These are phyloP conservation scores for Tachysurus fulvidraco DNA, from an alignment of 2,113 vertebrate species.

Conservation along the genomic window DNA sequence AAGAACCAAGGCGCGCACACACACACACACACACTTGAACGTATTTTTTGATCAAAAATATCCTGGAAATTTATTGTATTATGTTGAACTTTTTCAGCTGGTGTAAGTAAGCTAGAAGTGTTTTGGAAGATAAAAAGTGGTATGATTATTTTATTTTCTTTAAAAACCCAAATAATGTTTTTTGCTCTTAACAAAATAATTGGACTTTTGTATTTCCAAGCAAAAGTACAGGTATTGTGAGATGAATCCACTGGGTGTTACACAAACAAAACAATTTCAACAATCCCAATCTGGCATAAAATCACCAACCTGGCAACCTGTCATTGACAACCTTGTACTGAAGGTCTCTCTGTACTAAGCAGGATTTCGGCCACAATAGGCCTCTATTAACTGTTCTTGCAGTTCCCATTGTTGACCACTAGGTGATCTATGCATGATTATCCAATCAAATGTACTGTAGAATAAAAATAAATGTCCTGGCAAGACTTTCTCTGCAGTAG, in stretches of 20 bases:
- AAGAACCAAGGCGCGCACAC: neutral
- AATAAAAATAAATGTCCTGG: neutral
- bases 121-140: neutral
- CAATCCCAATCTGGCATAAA: neutral
- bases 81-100: neutral
- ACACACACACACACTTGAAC: neutral
- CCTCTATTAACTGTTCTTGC: neutral
- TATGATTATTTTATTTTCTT: neutral
- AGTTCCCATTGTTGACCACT: neutral
- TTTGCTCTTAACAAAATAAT: neutral
- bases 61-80: neutral
- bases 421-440: neutral
- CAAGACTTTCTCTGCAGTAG: neutral
- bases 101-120: neutral
- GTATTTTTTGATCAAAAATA: neutral
- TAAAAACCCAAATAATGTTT: neutral
- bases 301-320: neutral
- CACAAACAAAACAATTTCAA: too few relatives aligned
- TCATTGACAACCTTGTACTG: too few relatives aligned
- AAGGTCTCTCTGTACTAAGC: too few relatives aligned
- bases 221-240: neutral
- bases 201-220: neutral
- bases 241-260: neutral
- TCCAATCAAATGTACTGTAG: neutral
- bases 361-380: neutral